A percentile compares a stretch with the other conserved stretches of the same genome.
Evolutionary conservation across 1,140 invertebrate genomes (phyloP).

Genomic region (Hypothenemus hampei): DNA sequence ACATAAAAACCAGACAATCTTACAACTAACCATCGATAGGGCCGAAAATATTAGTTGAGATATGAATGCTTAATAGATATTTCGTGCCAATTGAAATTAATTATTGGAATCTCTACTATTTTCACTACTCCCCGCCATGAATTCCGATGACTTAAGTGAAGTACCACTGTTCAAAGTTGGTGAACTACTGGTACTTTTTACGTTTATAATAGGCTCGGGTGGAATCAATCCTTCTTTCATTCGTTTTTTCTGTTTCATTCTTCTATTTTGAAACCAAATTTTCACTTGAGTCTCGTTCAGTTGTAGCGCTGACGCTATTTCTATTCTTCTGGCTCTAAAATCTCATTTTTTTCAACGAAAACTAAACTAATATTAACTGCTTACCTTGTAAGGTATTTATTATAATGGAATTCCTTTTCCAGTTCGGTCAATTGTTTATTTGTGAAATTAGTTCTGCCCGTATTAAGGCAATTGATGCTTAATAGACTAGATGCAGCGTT

Average conservation of each 20-base stretch:
- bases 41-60: too few species aligned
- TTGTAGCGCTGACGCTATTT: conserved; percentile 93
- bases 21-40: too few species aligned
- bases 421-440: conserved; percentile 98
- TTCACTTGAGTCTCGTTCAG: conserved; percentile 96
- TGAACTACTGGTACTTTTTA: conserved; percentile 40
- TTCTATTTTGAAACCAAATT: conserved; percentile 89
- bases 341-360: background rate
- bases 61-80: too few species aligned
- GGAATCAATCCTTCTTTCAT: conserved; percentile 85
- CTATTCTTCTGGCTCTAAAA: conserved; percentile 81
- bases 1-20: too few species aligned
- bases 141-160: conserved; percentile 38
- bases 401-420: conserved; percentile 99
- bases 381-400: conserved; percentile 87
- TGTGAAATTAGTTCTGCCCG: conserved; percentile 95
- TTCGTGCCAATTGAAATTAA: background rate
- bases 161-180: conserved; percentile 44
- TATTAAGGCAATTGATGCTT: conserved; percentile 57
- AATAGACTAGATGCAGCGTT: conserved; percentile 44
- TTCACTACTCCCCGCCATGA: conserved; percentile 52
- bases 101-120: conserved; percentile 56
- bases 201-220: conserved; percentile 48
- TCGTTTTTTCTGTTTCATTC: conserved; percentile 92
- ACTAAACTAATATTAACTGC: background rate